These are phyloP conservation scores for Neria commutata DNA, from an alignment of 2,888 invertebrate species.

Conservation along the genomic window DNA sequence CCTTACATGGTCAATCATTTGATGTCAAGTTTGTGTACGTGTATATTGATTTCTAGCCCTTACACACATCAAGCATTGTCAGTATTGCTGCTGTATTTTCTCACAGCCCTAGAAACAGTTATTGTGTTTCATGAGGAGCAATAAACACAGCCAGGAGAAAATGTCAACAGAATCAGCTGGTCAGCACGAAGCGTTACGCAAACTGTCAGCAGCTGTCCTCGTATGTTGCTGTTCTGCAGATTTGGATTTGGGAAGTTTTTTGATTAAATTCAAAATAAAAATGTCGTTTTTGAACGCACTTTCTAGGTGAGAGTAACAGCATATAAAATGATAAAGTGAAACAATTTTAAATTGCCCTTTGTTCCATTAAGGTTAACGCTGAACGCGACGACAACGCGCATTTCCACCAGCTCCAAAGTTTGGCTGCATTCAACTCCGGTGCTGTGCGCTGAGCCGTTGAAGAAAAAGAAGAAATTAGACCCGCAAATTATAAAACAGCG, in stretches of 20 bases:
- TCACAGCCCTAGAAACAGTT: too few relatives aligned
- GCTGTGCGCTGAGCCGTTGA: slow-evolving; percentile 78
- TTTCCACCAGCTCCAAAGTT: slow-evolving; percentile 24
- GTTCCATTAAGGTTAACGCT: slow-evolving; percentile 34
- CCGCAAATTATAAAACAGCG: slow-evolving; percentile 79
- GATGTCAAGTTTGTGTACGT: too few relatives aligned
- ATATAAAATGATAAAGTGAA: neutral
- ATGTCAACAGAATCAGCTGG: neutral
- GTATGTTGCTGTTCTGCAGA: too few relatives aligned
- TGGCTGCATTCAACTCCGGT: slow-evolving; percentile 50
- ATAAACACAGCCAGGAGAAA: too few relatives aligned
- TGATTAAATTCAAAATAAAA: slow-evolving; percentile 35
- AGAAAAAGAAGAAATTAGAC: slow-evolving; percentile 87
- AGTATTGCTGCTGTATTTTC: too few relatives aligned
- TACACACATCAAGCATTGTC: too few relatives aligned
- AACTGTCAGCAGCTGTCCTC: too few relatives aligned
- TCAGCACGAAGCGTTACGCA: too few relatives aligned
- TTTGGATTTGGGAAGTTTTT: too few relatives aligned
- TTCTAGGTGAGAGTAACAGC: slow-evolving; percentile 38
- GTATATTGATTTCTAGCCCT: too few relatives aligned
- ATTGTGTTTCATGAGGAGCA: too few relatives aligned
- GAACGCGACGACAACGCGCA: slow-evolving; percentile 27
- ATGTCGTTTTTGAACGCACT: slow-evolving; percentile 45
- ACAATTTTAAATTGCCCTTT: neutral
- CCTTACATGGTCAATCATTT: too few relatives aligned